A percentile compares a stretch with the other conserved stretches of the same genome.
Conservation (phyloP, 2,113 vertebrate species). For the Murina feae region DNA sequence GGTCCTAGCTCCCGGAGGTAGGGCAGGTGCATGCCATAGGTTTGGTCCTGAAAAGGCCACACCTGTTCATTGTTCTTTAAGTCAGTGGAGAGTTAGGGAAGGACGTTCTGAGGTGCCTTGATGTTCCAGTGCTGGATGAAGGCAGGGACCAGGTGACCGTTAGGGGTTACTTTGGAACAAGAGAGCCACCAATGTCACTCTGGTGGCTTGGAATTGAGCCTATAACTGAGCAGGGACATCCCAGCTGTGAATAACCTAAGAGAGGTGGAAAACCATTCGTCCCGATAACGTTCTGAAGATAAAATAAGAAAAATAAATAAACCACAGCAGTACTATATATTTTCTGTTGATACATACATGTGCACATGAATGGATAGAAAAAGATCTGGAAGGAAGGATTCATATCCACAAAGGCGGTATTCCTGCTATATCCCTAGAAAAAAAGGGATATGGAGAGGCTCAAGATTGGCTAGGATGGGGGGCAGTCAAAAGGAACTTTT, state of each 20-base stretch:
- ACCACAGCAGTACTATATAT: not conserved
- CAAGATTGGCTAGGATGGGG: not conserved
- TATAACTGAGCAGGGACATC: not conserved
- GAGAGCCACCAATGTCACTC: not conserved
- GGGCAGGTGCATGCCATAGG: accelerated
- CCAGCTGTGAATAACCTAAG: not conserved
- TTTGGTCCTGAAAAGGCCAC: not conserved
- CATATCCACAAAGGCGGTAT: not conserved
- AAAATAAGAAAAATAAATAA: slow-evolving; percentile 7
- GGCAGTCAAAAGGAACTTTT: not conserved
- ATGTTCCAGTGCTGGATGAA: not conserved
- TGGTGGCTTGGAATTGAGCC: not conserved
- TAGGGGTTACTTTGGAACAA: not conserved
- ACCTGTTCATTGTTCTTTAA: not conserved
- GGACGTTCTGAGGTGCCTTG: not conserved
- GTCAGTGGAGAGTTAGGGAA: not conserved
- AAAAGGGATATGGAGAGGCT: not conserved
- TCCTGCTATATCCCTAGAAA: not conserved
- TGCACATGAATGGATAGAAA: not conserved
- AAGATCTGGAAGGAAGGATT: not conserved
- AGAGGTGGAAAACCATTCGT: not conserved
- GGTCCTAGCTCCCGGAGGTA: not conserved
- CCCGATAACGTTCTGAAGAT: not conserved
- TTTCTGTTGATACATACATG: not conserved
- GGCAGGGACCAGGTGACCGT: not conserved